A percentile compares a stretch with the other conserved stretches of the same genome.
phyloP scores from a whole-genome alignment of 1,140 invertebrate genomes.

The Bombus pascuorum region DNA sequence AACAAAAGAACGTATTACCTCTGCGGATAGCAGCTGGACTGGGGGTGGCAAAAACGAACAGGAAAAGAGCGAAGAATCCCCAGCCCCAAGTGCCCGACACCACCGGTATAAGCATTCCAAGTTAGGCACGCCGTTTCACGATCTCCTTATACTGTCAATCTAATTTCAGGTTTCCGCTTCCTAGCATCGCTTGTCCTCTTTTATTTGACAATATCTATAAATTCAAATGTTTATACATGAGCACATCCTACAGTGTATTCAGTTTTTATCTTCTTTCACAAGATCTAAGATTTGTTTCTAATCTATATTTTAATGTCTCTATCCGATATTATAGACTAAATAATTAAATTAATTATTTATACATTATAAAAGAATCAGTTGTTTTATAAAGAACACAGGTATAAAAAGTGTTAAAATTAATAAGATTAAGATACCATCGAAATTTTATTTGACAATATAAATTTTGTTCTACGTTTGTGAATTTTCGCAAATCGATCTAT shows the following conservation, averaged over 20 bases:
- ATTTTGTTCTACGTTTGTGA: too few species aligned
- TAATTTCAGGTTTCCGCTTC: constrained; percentile 59
- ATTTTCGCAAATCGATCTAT: too few species aligned
- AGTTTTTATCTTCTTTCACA: too few species aligned
- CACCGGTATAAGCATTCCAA: constrained; percentile 70
- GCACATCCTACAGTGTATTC: background rate
- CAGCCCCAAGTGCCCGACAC: constrained; percentile 73
- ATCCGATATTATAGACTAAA: too few species aligned
- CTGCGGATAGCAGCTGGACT: constrained; percentile 79
- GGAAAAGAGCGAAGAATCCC: constrained; percentile 75
- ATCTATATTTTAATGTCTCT: too few species aligned
- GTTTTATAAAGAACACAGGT: too few species aligned
- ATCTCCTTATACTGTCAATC: constrained; percentile 70
- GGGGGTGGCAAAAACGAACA: constrained; percentile 77
- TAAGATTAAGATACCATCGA: too few species aligned
- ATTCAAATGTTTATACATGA: background rate
- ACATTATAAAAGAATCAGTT: too few species aligned
- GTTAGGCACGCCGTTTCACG: constrained; percentile 14
- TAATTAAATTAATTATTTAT: too few species aligned
- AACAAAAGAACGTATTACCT: constrained; percentile 69
- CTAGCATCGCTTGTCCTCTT: constrained; percentile 73
- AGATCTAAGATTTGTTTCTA: too few species aligned
- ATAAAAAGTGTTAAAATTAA: too few species aligned
- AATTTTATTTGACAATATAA: too few species aligned
- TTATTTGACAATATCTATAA: constrained; percentile 62